Percentiles rank a stretch among this genome's conserved stretches.
Evolutionary conservation across 2,113 vertebrate genomes (phyloP).

Genomic region (Columba janthina): DNA sequence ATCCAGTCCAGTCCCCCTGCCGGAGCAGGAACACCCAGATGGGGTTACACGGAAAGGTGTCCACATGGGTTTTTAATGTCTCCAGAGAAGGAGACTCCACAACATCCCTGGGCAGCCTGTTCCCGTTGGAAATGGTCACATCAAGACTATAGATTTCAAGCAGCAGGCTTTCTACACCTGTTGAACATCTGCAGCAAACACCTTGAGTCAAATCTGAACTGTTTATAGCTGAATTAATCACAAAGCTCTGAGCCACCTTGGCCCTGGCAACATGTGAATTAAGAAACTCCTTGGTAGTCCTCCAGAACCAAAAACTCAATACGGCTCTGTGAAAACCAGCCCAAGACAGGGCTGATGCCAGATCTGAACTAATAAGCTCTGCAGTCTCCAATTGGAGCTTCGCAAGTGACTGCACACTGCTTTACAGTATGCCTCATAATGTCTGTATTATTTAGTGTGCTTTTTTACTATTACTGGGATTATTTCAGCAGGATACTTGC

Average conservation of each 20-base stretch:
- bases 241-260: neutral
- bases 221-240: neutral
- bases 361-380: neutral
- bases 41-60: too few species aligned
- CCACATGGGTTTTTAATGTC: too few species aligned
- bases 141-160: neutral
- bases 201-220: neutral
- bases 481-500: neutral
- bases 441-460: neutral
- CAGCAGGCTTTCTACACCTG: neutral
- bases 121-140: neutral
- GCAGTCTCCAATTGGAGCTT: neutral
- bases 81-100: too few species aligned
- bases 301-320: neutral
- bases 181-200: neutral
- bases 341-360: neutral
- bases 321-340: neutral
- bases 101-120: too few species aligned
- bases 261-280: neutral
- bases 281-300: neutral
- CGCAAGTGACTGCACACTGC: neutral
- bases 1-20: too few species aligned
- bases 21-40: too few species aligned
- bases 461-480: neutral
- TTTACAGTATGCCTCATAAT: neutral